phyloP scores from a whole-genome alignment of 2,113 vertebrate genomes.

The Leucopternis melanops region DNA sequence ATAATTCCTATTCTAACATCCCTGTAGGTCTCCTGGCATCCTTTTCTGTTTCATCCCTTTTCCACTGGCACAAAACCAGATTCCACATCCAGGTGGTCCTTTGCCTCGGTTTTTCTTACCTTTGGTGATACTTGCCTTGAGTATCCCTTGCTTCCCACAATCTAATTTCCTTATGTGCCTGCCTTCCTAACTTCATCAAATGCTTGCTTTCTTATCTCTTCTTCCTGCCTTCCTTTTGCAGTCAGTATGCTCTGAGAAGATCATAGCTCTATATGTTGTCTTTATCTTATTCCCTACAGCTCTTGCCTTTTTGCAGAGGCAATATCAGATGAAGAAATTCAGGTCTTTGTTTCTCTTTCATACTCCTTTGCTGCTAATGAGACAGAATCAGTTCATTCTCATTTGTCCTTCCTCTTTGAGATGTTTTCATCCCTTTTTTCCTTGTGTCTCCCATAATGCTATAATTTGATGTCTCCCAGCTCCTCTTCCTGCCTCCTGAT shows the following conservation, averaged over 20 bases:
- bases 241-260: background rate
- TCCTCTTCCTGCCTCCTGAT: background rate
- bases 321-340: background rate
- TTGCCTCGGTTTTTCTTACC: background rate
- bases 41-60: background rate
- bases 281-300: background rate
- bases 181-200: background rate
- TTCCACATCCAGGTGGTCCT: background rate
- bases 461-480: background rate
- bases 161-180: background rate
- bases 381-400: background rate
- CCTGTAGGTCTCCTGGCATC: background rate
- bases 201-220: background rate
- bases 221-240: background rate
- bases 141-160: background rate
- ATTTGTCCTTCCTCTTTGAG: background rate
- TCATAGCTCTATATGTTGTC: background rate
- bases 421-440: background rate
- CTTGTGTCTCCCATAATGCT: background rate
- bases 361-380: background rate
- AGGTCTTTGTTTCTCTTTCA: background rate
- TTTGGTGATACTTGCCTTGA: background rate
- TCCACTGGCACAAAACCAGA: background rate
- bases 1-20: background rate
- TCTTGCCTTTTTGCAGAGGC: background rate